Conservation (phyloP, 2,113 vertebrate species). For the Acrocephalus kingi region DNA sequence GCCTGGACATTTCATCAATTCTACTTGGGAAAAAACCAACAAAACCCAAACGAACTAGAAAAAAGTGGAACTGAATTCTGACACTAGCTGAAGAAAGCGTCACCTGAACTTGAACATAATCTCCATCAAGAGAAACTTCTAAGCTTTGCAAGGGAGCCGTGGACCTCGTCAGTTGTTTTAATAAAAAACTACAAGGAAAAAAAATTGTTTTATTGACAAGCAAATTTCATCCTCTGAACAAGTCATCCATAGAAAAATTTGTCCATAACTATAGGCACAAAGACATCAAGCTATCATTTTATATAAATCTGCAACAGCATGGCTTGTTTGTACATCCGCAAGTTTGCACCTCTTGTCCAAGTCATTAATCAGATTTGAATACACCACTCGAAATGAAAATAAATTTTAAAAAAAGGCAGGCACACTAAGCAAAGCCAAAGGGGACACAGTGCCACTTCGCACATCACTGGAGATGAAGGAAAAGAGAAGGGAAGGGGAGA, state of each 20-base stretch:
- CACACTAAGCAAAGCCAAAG: background rate
- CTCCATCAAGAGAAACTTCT: background rate
- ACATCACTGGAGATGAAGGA: background rate
- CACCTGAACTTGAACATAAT: background rate
- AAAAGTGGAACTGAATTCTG: background rate
- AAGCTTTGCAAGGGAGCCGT: background rate
- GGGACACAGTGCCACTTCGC: fast-evolving
- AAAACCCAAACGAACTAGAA: background rate
- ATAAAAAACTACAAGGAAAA: background rate
- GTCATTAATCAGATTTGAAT: fast-evolving
- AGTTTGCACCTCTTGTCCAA: background rate
- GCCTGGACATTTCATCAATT: background rate
- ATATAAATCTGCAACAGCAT: background rate
- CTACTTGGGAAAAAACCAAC: background rate
- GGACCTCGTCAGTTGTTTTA: background rate
- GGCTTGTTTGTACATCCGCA: background rate
- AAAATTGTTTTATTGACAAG: background rate
- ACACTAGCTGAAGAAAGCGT: background rate
- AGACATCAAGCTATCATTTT: background rate
- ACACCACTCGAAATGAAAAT: background rate
- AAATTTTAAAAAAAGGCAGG: background rate
- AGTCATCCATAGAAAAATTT: background rate
- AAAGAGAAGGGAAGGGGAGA: background rate
- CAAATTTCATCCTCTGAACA: background rate
- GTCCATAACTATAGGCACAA: background rate